phyloP scores from a whole-genome alignment of 2,113 vertebrate species.

The Rhabdomys dilectus region DNA sequence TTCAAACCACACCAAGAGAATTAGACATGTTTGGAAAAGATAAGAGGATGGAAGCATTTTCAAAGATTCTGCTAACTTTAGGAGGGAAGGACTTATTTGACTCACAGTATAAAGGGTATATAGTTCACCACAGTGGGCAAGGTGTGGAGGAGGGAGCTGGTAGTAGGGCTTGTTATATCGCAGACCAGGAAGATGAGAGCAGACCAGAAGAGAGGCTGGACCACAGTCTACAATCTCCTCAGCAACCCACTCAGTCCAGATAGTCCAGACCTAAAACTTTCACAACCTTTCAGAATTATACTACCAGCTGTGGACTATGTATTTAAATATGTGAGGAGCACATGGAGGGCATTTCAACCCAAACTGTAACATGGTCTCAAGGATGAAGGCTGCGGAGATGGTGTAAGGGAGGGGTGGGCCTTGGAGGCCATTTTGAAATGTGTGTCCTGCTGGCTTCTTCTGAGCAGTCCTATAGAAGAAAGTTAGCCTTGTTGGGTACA shows the following conservation, averaged over 20 bases:
- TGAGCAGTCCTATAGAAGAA: background rate
- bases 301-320: background rate
- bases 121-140: too few relatives aligned
- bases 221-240: background rate
- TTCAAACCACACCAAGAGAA: background rate
- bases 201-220: background rate
- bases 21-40: background rate
- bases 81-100: background rate
- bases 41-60: background rate
- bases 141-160: background rate
- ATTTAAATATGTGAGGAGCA: background rate
- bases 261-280: background rate
- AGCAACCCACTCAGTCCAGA: background rate
- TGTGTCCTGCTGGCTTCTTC: fast-evolving
- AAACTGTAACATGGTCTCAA: background rate
- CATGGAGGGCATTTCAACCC: background rate
- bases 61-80: background rate
- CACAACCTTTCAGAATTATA: background rate
- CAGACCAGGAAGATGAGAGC: background rate
- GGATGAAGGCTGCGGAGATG: background rate
- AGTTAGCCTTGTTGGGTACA: background rate
- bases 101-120: background rate
- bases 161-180: background rate
- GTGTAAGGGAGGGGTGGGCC: background rate
- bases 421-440: background rate